A percentile compares a stretch with the other conserved stretches of the same genome.
Evolutionary conservation across 2,888 invertebrate genomes (phyloP).

Genomic region (Tetragonisca angustula): DNA sequence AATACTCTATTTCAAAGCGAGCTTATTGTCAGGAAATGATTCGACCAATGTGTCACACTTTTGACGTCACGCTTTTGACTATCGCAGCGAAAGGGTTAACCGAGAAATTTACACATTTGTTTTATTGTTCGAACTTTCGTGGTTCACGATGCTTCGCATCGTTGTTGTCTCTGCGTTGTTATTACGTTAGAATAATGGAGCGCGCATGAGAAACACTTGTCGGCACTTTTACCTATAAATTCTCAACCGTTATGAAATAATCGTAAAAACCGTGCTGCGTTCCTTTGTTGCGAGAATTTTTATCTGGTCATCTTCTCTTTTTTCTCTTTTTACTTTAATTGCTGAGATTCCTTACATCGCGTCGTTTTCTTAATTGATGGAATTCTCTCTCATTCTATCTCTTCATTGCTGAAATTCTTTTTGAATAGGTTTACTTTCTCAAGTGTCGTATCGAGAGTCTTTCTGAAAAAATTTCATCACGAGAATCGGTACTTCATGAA

Average conservation of each 20-base stretch:
- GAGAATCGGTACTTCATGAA: too few relatives aligned
- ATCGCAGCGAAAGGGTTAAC: too few relatives aligned
- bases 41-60: too few relatives aligned
- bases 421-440: not conserved
- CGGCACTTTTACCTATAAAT: conserved; percentile 2
- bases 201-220: not conserved
- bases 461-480: not conserved
- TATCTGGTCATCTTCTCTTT: too few relatives aligned
- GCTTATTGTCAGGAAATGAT: too few relatives aligned
- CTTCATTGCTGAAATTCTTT: not conserved
- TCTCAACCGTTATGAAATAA: not conserved
- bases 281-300: not conserved
- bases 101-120: conserved; percentile 8
- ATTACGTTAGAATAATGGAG: not conserved
- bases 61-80: too few relatives aligned
- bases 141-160: not conserved
- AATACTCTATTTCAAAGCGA: too few relatives aligned
- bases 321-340: not conserved
- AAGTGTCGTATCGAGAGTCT: not conserved
- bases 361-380: not conserved
- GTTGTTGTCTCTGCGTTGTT: not conserved
- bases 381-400: not conserved
- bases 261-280: not conserved
- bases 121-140: not conserved
- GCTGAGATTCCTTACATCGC: not conserved